phyloP scores from a whole-genome alignment of 2,113 vertebrate species.

The Tor tambroides region DNA sequence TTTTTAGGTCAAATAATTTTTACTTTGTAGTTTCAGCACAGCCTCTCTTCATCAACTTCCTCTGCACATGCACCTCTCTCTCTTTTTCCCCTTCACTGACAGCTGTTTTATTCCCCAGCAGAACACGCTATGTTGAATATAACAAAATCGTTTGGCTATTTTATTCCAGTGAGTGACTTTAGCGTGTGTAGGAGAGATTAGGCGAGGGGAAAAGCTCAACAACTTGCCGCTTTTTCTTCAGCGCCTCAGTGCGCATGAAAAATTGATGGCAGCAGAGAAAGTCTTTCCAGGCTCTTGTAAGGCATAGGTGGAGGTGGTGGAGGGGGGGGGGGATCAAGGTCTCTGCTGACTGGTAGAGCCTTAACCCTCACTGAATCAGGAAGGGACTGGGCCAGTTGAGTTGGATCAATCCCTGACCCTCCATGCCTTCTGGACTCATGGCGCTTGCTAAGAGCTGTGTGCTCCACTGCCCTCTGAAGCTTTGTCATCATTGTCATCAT shows the following conservation, averaged over 20 bases:
- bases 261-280: slow-evolving; percentile 48
- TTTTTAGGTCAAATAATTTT: neutral
- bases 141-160: slow-evolving; percentile 48
- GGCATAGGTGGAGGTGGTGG: slow-evolving; percentile 21
- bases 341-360: neutral
- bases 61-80: neutral
- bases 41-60: neutral
- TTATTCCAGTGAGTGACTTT: slow-evolving; percentile 42
- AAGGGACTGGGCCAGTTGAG: neutral
- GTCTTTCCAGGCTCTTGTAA: slow-evolving; percentile 38
- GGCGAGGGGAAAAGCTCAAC: slow-evolving; percentile 39
- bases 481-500: slow-evolving; percentile 39
- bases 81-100: slow-evolving; percentile 1
- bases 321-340: neutral
- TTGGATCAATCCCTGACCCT: slow-evolving; percentile 9
- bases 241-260: slow-evolving; percentile 49
- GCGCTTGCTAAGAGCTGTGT: neutral
- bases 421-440: neutral
- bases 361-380: slow-evolving; percentile 23
- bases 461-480: slow-evolving; percentile 14
- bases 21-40: neutral
- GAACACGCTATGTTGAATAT: slow-evolving; percentile 50
- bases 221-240: slow-evolving; percentile 39
- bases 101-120: slow-evolving; percentile 30
- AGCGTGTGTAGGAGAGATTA: slow-evolving; percentile 49